A percentile compares a stretch with the other conserved stretches of the same genome.
These are phyloP conservation scores for Calosoma granatense DNA, from an alignment of 1,140 invertebrate species.

Conservation along the genomic window DNA sequence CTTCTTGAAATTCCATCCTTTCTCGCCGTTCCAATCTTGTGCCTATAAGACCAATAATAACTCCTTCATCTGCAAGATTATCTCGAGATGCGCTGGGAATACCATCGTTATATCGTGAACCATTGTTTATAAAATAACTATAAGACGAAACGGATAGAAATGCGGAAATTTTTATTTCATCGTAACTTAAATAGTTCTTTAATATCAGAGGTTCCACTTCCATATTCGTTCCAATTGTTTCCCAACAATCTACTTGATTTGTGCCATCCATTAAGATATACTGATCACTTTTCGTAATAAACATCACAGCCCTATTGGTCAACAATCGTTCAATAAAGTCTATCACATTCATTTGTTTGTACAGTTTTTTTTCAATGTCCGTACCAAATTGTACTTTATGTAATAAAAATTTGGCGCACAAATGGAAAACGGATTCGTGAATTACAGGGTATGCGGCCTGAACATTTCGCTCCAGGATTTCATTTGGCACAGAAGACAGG, in stretches of 20 bases:
- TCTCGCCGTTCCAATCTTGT: constrained; percentile 33
- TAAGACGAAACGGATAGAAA: constrained; percentile 25
- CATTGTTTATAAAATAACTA: constrained; percentile 23
- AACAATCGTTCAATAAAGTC: constrained; percentile 45
- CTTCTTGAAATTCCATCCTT: constrained; percentile 40
- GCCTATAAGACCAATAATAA: constrained; percentile 35
- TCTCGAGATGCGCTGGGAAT: constrained; percentile 14
- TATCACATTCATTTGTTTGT: constrained; percentile 43
- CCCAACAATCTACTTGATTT: constrained; percentile 36
- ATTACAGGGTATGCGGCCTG: constrained; percentile 37
- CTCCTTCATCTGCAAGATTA: constrained; percentile 20
- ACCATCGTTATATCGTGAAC: constrained; percentile 22
- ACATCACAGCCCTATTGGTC: constrained; percentile 43
- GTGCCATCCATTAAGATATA: constrained; percentile 41
- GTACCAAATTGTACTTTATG: constrained; percentile 41
- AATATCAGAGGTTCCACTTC: constrained; percentile 33
- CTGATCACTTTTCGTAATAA: constrained; percentile 38
- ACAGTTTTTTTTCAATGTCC: constrained; percentile 40
- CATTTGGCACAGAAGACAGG: constrained; percentile 23
- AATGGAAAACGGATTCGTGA: constrained; percentile 34
- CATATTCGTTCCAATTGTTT: constrained; percentile 34
- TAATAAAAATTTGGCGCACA: constrained; percentile 34
- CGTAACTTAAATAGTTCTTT: constrained; percentile 23
- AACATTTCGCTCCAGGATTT: constrained; percentile 31
- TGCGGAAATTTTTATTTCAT: constrained; percentile 25